Evolutionary conservation across 2,888 invertebrate species (phyloP), one percentile per base, ranked within the genome.

Genomic region (Megamerina dolium): DNA sequence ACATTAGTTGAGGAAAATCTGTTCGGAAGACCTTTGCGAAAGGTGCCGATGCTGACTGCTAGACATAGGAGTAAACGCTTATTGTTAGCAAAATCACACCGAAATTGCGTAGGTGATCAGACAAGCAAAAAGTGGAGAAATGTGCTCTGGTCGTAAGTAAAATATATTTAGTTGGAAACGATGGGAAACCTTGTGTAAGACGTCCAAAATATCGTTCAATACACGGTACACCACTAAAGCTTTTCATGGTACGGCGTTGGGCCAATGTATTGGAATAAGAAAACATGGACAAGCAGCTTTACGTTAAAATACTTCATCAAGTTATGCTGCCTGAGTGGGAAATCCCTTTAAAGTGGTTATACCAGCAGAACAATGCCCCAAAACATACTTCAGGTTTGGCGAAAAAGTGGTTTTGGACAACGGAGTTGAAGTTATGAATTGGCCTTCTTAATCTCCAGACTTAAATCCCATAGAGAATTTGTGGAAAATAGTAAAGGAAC

Each of bases 241-340:
- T 37, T 37, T 27, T 27, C 27, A 12, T 37, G 29, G 27, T 29
- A 29, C 18, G 37, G 37, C 12, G 17, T 37, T 10, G 37, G 37
- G 12, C 29, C 37, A n/a, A 13, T 29, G 19, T 29, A 29, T 37
- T 29, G 29, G 16, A 37, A 29, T 17, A 29, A 29, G 29, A 37
- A 5, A 18, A 16, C 5, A 37, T 37, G 27, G 37, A 37, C n/a
- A 37, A 20, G n/a, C 29, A 27, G 17, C 18, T 37, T 9, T 27
- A 36, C 23, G 37, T 37, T 12, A 12, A 37, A 16, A 37, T 37
- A n/a, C 19, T 38, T 19, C 20, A 38, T 12, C 20, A 38, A 30
- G 21, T 31, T 10, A 34, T 41, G 41, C 31, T 37, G 2, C 42
- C 32, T 14, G 23, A 18, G n/a, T 21, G 37, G 18, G 3, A 32